phyloP scores from a whole-genome alignment of 2,113 vertebrate genomes.

The Synchiropus splendidus region DNA sequence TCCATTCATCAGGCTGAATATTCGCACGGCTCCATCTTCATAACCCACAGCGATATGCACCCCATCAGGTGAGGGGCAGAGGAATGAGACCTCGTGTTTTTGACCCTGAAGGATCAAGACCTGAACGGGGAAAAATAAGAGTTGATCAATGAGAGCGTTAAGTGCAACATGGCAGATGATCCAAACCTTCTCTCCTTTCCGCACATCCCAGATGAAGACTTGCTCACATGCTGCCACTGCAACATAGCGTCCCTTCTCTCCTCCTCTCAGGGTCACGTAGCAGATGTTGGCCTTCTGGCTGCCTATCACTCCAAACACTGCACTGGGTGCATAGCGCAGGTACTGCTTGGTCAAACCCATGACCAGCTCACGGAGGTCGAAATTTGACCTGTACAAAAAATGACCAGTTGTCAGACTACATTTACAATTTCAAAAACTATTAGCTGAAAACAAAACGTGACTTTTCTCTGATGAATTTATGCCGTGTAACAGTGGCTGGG shows the following conservation, averaged over 20 bases:
- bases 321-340: constrained; percentile 77
- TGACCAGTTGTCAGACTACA: too few species aligned
- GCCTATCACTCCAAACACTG: constrained; percentile 84
- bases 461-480: too few species aligned
- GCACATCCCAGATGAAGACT: constrained; percentile 89
- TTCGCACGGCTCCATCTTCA: constrained; percentile 79
- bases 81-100: constrained; percentile 84
- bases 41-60: constrained; percentile 87
- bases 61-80: constrained; percentile 85
- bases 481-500: too few species aligned
- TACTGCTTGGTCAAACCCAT: constrained; percentile 97
- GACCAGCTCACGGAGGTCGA: constrained; percentile 7
- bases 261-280: constrained; percentile 76
- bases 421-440: too few species aligned
- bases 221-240: constrained; percentile 91
- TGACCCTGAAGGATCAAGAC: constrained; percentile 84
- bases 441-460: too few species aligned
- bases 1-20: constrained; percentile 83
- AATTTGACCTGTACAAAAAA: too few species aligned
- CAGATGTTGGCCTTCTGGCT: constrained; percentile 76
- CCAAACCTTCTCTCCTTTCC: constrained; percentile 89
- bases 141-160: background rate
- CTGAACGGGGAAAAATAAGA: constrained; percentile 44
- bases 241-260: constrained; percentile 81
- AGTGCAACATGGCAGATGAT: background rate